These are phyloP conservation scores for Philantomba maxwellii DNA, from an alignment of 2,113 vertebrate genomes.

Conservation along the genomic window DNA sequence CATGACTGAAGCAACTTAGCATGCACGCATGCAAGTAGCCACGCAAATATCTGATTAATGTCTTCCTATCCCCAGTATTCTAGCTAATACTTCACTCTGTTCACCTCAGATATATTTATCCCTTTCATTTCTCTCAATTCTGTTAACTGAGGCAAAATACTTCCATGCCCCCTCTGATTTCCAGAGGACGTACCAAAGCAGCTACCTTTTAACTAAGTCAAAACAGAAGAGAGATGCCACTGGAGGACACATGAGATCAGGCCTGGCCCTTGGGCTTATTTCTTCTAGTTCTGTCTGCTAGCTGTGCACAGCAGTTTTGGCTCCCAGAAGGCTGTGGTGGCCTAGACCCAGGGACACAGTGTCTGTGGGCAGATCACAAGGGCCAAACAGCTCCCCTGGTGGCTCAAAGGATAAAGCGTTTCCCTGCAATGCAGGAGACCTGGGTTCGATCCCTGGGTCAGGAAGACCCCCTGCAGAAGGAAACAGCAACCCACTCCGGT, in stretches of 20 bases:
- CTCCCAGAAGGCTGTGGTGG: background rate
- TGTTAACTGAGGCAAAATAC: background rate
- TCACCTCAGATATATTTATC: background rate
- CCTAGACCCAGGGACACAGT: slow-evolving; percentile 26
- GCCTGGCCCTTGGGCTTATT: background rate
- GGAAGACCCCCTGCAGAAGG: background rate
- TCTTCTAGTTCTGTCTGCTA: slow-evolving; percentile 1
- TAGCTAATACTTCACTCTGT: background rate
- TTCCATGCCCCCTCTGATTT: background rate
- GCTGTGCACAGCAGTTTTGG: slow-evolving; percentile 19
- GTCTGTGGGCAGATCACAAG: slow-evolving; percentile 3
- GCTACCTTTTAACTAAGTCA: slow-evolving; percentile 12
- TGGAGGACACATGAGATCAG: slow-evolving; percentile 33
- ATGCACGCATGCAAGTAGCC: background rate
- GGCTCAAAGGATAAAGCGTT: fast-evolving
- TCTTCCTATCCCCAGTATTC: background rate
- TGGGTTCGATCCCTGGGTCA: background rate
- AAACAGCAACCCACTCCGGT: fast-evolving
- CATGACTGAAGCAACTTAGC: background rate
- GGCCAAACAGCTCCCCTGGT: background rate
- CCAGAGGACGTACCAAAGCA: background rate
- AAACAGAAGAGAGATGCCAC: background rate
- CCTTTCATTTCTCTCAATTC: background rate
- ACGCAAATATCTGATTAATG: background rate
- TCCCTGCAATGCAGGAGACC: background rate